These are phyloP conservation scores for Elysia crispata DNA, from an alignment of 2,888 invertebrate genomes.

Conservation along the genomic window DNA sequence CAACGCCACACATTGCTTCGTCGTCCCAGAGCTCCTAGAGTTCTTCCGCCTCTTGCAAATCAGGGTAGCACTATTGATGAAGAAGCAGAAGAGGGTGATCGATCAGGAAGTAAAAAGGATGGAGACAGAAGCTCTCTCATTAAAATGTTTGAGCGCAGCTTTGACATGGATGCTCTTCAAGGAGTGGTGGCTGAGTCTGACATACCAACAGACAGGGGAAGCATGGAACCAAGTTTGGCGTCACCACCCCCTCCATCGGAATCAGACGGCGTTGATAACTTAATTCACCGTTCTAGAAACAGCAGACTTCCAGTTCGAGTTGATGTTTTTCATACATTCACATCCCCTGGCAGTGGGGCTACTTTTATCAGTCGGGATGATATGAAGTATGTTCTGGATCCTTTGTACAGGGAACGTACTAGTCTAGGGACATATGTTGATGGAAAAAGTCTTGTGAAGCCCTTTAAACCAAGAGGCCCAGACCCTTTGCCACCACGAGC, in stretches of 20 bases:
- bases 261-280: conserved; percentile 54
- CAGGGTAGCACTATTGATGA: background rate
- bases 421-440: conserved; percentile 69
- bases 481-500: conserved; percentile 66
- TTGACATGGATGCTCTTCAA: conserved; percentile 56
- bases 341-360: conserved; percentile 45
- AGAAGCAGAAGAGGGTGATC: conserved; percentile 41
- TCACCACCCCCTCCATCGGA: conserved; percentile 70
- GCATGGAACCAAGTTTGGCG: conserved; percentile 64
- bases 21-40: conserved; percentile 64
- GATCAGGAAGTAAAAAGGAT: conserved; percentile 49
- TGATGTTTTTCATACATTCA: conserved; percentile 35
- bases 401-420: conserved; percentile 63
- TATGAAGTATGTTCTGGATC: conserved; percentile 67
- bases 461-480: conserved; percentile 71
- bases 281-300: background rate
- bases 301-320: conserved; percentile 12
- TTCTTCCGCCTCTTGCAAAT: conserved; percentile 54
- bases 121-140: conserved; percentile 31
- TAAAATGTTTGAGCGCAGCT: conserved; percentile 59
- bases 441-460: conserved; percentile 69
- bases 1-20: conserved; percentile 55
- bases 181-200: conserved; percentile 35
- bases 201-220: conserved; percentile 44
- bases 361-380: conserved; percentile 61